Percentiles rank a stretch among this genome's conserved stretches.
These are phyloP conservation scores for Tenthredo scrophulariae DNA, from an alignment of 2,888 invertebrate genomes.

Conservation along the genomic window DNA sequence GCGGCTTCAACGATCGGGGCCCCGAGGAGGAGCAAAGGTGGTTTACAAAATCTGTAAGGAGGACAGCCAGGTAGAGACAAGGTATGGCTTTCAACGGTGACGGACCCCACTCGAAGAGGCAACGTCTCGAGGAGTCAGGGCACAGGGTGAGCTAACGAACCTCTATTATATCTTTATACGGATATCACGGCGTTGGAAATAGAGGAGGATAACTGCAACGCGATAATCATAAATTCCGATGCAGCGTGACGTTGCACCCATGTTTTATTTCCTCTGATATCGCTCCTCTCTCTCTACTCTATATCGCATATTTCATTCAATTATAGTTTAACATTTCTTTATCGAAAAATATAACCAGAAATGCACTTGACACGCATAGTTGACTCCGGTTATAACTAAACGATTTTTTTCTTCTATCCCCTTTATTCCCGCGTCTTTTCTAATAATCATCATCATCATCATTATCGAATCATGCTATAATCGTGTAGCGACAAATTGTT, in stretches of 20 bases:
- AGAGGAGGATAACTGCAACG: not conserved
- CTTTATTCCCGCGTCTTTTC: constrained; percentile 15
- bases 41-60: not conserved
- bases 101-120: constrained; percentile 78
- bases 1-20: constrained; percentile 3
- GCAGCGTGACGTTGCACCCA: constrained; percentile 33
- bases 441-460: not conserved
- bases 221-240: not conserved
- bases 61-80: not conserved
- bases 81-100: constrained; percentile 79
- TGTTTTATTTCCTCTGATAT: not conserved
- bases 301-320: not conserved
- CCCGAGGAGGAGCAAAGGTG: not conserved
- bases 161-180: not conserved
- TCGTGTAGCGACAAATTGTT: not conserved
- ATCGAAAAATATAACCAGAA: not conserved
- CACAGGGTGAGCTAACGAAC: constrained; percentile 72
- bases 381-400: not conserved
- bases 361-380: not conserved
- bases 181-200: not conserved
- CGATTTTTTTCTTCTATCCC: not conserved
- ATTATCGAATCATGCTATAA: not conserved
- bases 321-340: not conserved
- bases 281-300: too few species aligned
- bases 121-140: constrained; percentile 76